Percentiles rank a stretch among this genome's conserved stretches.
phyloP scores from a whole-genome alignment of 2,888 invertebrate genomes.

The Hirudinaria manillensis region DNA sequence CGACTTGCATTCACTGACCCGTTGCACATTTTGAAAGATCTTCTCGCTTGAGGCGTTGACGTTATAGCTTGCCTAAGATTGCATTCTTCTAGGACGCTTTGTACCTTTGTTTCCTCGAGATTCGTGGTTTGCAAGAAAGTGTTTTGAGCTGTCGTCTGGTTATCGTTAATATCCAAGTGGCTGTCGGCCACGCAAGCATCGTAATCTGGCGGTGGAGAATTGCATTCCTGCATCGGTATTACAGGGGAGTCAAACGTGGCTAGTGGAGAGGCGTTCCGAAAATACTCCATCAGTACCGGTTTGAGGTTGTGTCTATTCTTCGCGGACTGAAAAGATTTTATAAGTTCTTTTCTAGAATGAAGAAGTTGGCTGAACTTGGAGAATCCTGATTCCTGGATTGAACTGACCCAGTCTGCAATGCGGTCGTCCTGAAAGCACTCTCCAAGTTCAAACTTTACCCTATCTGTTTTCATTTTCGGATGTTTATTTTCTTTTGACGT shows the following conservation, averaged over 20 bases:
- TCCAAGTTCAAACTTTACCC: background rate
- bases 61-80: background rate
- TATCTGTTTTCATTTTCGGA: background rate
- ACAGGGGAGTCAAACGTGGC: conserved; percentile 32
- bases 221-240: background rate
- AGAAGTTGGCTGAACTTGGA: conserved; percentile 33
- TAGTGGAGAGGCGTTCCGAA: conserved; percentile 26
- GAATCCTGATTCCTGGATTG: conserved; percentile 41
- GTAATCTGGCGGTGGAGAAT: conserved; percentile 35
- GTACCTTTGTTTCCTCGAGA: background rate
- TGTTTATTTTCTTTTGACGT: conserved; percentile 19
- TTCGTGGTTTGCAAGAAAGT: background rate
- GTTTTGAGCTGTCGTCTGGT: conserved; percentile 2
- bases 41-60: background rate
- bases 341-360: conserved; percentile 33
- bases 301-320: conserved; percentile 25
- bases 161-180: conserved; percentile 30
- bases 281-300: conserved; percentile 26
- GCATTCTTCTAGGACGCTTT: background rate
- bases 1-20: background rate
- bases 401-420: conserved; percentile 51
- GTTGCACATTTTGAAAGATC: background rate
- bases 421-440: conserved; percentile 41
- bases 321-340: conserved; percentile 27
- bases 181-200: conserved; percentile 29